A percentile compares a stretch with the other conserved stretches of the same genome.
These are phyloP conservation scores for Sapajus apella DNA, from an alignment of 2,113 vertebrate species.

Conservation along the genomic window DNA sequence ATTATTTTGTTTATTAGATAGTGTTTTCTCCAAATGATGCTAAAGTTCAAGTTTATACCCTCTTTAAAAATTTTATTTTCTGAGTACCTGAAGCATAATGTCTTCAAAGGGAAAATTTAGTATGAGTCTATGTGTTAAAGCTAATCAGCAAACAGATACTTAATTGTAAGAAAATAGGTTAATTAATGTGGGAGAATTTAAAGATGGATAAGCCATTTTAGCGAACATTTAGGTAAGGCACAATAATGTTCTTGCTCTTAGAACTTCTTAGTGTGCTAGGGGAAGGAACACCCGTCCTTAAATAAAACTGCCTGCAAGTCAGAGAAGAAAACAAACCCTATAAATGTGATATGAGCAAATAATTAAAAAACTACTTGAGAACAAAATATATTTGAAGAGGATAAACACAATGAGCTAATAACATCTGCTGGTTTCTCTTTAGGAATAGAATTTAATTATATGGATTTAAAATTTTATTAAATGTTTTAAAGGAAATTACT, in stretches of 20 bases:
- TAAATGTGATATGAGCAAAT: not conserved
- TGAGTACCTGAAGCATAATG: not conserved
- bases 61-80: not conserved
- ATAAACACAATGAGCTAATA: not conserved
- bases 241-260: not conserved
- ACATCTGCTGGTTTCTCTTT: not conserved
- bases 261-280: not conserved
- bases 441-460: not conserved
- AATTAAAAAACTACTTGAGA: not conserved
- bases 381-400: slow-evolving; percentile 37
- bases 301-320: slow-evolving; percentile 7
- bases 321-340: not conserved
- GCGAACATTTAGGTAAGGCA: not conserved
- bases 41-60: not conserved
- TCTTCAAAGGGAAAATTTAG: slow-evolving; percentile 14
- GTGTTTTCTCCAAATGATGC: not conserved
- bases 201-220: not conserved
- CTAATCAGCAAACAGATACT: not conserved
- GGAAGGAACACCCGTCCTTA: not conserved
- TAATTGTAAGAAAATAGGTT: slow-evolving; percentile 39
- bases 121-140: not conserved
- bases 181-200: not conserved
- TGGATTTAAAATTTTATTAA: not conserved
- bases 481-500: not conserved
- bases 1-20: slow-evolving; percentile 18